Evolutionary conservation across 2,797 vertebrate genomes (phyloP), one percentile per base, ranked within the genome.

Genomic region (Brachyalestes nurse): DNA sequence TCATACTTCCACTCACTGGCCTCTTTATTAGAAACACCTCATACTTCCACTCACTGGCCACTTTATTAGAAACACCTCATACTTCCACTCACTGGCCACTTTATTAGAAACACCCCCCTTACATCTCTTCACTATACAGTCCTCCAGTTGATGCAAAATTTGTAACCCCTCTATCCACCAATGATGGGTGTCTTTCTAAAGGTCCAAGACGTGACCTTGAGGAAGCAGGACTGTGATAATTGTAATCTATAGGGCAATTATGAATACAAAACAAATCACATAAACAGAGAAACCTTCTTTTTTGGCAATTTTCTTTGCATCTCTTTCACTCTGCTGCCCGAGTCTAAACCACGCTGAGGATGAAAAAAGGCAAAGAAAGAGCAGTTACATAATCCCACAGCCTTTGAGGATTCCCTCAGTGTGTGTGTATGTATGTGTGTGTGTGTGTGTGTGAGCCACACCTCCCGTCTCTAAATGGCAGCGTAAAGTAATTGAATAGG

Each of bases 361-460:
- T 42, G n/a, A 66, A 64, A 66, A 19, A 66, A 12, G 7, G 62
- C 28, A 86, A 78, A 67, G 84, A 79, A 85, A 81, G 79, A 86
- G 45, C 75, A 69, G 69, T 82, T 49, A 82, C 85, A 88, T 81
- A 80, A 80, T 74, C 62, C 28, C 13, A 45, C 28, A 47, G 21
- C 72, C 76, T 83, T 62, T 83, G 78, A 71, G 67, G 66, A 79
- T 67, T 28, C 61, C 61, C 55, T 65, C 62, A 19, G 60, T 61
- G 60, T 28, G 60, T 61, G 60, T 61, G 23, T 61, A 49, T 74
- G 23, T 72, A n/a, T 65, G 58, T 58, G 25, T 51, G 55, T 17
- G 72, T 38, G 53, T 34, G 45, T 34, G 13, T 16, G 65, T 9
- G 53, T 19, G 64, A 21, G 58, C 51, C 8, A 42, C 12, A 7